Evolutionary conservation across 1,140 invertebrate species (phyloP).

Genomic region (Heliconius melpomene): DNA sequence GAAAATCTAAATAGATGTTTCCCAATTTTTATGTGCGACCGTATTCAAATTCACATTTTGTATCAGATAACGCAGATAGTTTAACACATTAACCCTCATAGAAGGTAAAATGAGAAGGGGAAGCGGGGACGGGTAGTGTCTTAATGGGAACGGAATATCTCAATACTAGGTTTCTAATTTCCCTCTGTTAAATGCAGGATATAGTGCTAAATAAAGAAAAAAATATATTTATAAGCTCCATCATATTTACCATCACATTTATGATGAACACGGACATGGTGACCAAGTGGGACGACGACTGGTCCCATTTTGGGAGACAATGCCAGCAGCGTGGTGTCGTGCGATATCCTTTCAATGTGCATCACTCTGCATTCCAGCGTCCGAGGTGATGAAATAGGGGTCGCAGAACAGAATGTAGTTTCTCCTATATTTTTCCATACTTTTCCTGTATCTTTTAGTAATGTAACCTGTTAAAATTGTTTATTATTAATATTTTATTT

Average conservation of each 20-base stretch:
- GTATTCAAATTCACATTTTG: neutral
- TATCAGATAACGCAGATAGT: neutral
- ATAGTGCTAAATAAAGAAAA: no score
- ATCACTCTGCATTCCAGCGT: constrained; percentile 59
- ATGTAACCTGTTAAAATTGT: constrained; percentile 50
- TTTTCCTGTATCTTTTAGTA: constrained; percentile 50
- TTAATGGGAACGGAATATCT: no score
- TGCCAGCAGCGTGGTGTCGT: constrained; percentile 63
- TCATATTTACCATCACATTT: constrained; percentile 48
- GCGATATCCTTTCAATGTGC: constrained; percentile 50
- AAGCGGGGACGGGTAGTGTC: no score
- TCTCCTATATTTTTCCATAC: constrained; percentile 68
- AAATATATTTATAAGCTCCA: neutral
- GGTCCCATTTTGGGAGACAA: constrained; percentile 54
- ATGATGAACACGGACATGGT: constrained; percentile 66
- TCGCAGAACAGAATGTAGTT: constrained; percentile 47
- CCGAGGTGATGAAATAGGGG: constrained; percentile 54
- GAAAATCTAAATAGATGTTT: neutral
- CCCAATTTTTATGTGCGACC: neutral
- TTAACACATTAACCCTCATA: no score
- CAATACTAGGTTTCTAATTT: no score
- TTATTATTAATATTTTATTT: neutral
- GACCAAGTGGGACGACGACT: constrained; percentile 66
- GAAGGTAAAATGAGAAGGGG: no score
- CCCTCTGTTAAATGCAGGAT: no score